These are phyloP conservation scores for Synchiropus splendidus DNA, from an alignment of 2,113 vertebrate species.

Conservation along the genomic window DNA sequence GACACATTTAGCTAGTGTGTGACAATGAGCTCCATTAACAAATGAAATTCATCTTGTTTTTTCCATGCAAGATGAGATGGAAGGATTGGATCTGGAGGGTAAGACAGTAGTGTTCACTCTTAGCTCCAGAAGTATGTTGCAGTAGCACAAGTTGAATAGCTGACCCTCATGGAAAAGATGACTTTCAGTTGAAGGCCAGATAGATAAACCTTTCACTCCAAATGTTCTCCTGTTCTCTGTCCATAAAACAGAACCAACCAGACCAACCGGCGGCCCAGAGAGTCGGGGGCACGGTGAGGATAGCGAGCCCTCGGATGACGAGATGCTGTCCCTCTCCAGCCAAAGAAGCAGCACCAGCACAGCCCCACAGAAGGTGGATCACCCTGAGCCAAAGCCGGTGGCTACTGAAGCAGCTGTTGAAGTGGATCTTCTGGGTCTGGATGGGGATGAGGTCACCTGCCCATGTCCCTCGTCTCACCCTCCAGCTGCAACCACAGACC, in stretches of 20 bases:
- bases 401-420: slow-evolving; percentile 67
- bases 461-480: slow-evolving; percentile 65
- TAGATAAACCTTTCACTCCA: no score
- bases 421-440: slow-evolving; percentile 86
- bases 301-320: slow-evolving; percentile 94
- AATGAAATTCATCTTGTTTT: slow-evolving; percentile 55
- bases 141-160: no score
- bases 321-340: slow-evolving; percentile 92
- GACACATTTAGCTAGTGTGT: no score
- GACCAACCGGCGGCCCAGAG: slow-evolving; percentile 70
- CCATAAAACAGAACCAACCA: slow-evolving; percentile 57
- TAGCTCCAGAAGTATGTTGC: no score
- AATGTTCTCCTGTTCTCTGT: not conserved
- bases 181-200: no score
- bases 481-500: slow-evolving; percentile 78
- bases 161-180: no score
- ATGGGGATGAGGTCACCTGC: slow-evolving; percentile 64
- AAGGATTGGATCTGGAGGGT: slow-evolving; percentile 70
- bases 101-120: slow-evolving; percentile 56
- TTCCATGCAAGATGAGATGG: slow-evolving; percentile 65
- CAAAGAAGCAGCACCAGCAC: slow-evolving; percentile 79
- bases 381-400: slow-evolving; percentile 33
- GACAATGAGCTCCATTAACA: no score
- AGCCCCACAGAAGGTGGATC: slow-evolving; percentile 65
- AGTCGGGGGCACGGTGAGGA: slow-evolving; percentile 81